Percentiles rank a stretch among this genome's conserved stretches.
Conservation (phyloP, 1,140 invertebrate species). For the honey bee (Apis mellifera) region Amel_HAv3.1 CM009932.2:14110001-14110500, state of each 20-base stretch:
- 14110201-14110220: conserved; percentile 29
- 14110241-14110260: conserved; percentile 22
- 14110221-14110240: not conserved
- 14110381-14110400: conserved; percentile 83
- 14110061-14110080: conserved; percentile 45
- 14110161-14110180: not conserved
- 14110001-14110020: too few relatives aligned
- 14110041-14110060: conserved; percentile 53
- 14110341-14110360: conserved; percentile 80
- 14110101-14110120: conserved; percentile 34
- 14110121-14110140: conserved; percentile 43
- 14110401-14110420: conserved; percentile 91
- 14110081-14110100: conserved; percentile 17
- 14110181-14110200: conserved; percentile 8
- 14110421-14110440: conserved; percentile 85
- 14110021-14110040: conserved; percentile 7
- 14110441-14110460: conserved; percentile 69
- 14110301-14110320: conserved; percentile 57
- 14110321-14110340: conserved; percentile 75
- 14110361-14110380: conserved; percentile 80
- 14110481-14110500: conserved; percentile 38
- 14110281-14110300: conserved; percentile 15
- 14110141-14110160: conserved; percentile 23
- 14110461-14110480: conserved; percentile 42
- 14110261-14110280: not conserved